Conservation (phyloP, 2,797 vertebrate species). For the Lycodopsis pacificus region DNA sequence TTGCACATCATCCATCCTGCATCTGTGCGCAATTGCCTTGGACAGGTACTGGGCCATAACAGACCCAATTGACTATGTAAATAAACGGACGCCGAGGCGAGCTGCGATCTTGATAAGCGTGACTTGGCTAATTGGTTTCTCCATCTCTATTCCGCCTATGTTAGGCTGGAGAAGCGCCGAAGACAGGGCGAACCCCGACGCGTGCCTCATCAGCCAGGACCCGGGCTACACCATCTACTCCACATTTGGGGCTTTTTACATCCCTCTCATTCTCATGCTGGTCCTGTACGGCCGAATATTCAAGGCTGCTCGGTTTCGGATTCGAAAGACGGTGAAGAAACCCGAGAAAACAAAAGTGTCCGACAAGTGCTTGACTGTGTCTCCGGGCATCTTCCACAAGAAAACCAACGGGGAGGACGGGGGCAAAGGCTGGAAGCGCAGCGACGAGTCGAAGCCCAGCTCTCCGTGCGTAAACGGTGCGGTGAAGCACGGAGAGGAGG, state of each 20-base stretch:
- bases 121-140: slow-evolving; percentile 97
- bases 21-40: slow-evolving; percentile 97
- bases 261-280: slow-evolving; percentile 95
- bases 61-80: slow-evolving; percentile 97
- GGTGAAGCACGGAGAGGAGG: slow-evolving; percentile 85
- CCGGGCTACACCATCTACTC: slow-evolving; percentile 98
- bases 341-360: slow-evolving; percentile 84
- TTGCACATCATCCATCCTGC: slow-evolving; percentile 98
- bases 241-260: slow-evolving; percentile 98
- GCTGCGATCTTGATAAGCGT: slow-evolving; percentile 94
- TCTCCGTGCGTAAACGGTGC: slow-evolving; percentile 91
- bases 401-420: slow-evolving; percentile 85
- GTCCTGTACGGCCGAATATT: slow-evolving; percentile 97
- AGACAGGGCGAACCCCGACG: slow-evolving; percentile 93
- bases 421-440: slow-evolving; percentile 83
- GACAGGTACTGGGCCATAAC: slow-evolving; percentile 99
- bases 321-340: slow-evolving; percentile 95
- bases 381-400: slow-evolving; percentile 84
- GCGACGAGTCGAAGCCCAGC: slow-evolving; percentile 79
- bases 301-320: slow-evolving; percentile 94
- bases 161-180: slow-evolving; percentile 96
- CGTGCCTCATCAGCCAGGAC: slow-evolving; percentile 97
- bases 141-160: slow-evolving; percentile 98
- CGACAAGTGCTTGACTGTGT: slow-evolving; percentile 80
- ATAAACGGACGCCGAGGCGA: slow-evolving; percentile 94